These are phyloP conservation scores for Lophura swinhoii DNA, from an alignment of 2,797 vertebrate species.

Conservation along the genomic window DNA sequence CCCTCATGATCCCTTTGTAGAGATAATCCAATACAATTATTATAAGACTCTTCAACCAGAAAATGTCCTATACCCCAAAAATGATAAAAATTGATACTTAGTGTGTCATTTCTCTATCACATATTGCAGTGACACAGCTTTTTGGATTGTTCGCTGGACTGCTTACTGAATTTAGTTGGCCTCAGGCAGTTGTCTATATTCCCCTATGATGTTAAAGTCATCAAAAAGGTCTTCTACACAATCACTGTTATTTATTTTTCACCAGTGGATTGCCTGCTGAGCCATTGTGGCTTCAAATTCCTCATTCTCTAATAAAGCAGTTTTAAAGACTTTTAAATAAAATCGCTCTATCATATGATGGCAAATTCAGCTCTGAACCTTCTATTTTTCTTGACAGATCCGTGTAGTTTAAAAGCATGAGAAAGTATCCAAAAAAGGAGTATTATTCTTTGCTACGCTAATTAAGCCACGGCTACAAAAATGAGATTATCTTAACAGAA, in stretches of 20 bases:
- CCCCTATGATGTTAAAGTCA: neutral
- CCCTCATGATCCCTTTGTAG: neutral
- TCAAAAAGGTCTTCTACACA: neutral
- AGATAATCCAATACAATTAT: neutral
- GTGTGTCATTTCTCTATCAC: neutral
- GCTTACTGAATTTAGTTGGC: neutral
- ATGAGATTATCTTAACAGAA: neutral
- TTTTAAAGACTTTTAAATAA: neutral
- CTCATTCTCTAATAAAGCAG: neutral
- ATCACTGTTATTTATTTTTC: neutral
- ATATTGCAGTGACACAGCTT: neutral
- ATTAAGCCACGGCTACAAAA: neutral
- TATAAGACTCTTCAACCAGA: neutral
- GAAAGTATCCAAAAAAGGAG: neutral
- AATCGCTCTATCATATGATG: neutral
- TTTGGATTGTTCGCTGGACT: neutral
- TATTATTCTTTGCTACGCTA: neutral
- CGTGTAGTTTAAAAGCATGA: neutral
- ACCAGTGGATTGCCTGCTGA: neutral
- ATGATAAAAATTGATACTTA: neutral
- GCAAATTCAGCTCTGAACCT: neutral
- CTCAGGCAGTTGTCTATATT: neutral
- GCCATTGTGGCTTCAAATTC: neutral
- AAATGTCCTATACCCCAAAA: neutral
- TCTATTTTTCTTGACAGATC: neutral